A percentile compares a stretch with the other conserved stretches of the same genome.
Evolutionary conservation across 2,888 invertebrate genomes (phyloP).

Genomic region (Itoplectis maculator): DNA sequence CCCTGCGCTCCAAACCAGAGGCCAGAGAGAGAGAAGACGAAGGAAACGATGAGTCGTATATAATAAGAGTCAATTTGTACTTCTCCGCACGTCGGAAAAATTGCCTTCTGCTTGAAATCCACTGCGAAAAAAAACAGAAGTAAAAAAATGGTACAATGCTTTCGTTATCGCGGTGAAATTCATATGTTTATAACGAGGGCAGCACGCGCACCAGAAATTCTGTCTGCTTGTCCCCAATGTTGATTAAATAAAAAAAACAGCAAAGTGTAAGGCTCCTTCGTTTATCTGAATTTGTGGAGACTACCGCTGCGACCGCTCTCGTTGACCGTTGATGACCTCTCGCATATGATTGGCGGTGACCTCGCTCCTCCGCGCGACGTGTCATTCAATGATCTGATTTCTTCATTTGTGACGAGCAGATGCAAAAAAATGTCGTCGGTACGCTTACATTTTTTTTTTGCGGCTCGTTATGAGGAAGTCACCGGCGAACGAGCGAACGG

Average conservation of each 20-base stretch:
- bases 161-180: conserved; percentile 23
- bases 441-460: not conserved
- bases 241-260: conserved; percentile 3
- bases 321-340: conserved; percentile 49
- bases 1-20: not conserved
- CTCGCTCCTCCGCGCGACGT: not conserved
- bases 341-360: conserved; percentile 5
- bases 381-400: conserved; percentile 44
- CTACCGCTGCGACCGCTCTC: not conserved
- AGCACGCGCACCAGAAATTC: not conserved
- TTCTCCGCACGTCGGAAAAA: conserved; percentile 20
- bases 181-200: not conserved
- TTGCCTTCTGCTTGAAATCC: not conserved
- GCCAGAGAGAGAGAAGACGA: not conserved
- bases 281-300: conserved; percentile 8
- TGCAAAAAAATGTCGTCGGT: not conserved
- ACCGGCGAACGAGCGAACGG: not conserved
- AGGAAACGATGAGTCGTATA: conserved; percentile 10
- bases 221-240: not conserved
- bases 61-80: conserved; percentile 34
- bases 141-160: conserved; percentile 16
- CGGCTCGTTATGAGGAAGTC: not conserved
- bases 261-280: not conserved
- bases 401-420: conserved; percentile 44
- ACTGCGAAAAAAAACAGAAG: not conserved